A percentile compares a stretch with the other conserved stretches of the same genome.
These are phyloP conservation scores for Melanogrammus aeglefinus DNA, from an alignment of 2,797 vertebrate species.

Conservation along the genomic window DNA sequence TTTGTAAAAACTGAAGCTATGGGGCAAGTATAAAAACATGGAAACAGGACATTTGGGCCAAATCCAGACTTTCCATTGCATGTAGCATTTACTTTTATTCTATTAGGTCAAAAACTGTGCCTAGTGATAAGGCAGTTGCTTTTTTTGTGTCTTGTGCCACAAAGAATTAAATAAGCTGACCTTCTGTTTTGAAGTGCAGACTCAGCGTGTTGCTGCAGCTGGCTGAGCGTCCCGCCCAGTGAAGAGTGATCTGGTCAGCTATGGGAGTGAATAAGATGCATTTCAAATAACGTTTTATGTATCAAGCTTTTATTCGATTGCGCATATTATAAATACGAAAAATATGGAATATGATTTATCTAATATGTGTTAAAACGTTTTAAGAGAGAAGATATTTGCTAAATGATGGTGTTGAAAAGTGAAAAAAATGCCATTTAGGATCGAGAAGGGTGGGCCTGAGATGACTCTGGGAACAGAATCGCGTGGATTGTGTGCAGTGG, in stretches of 20 bases:
- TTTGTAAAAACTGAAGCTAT: background rate
- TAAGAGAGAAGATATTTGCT: background rate
- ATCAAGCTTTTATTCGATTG: background rate
- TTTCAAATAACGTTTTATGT: background rate
- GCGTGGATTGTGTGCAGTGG: too few relatives aligned
- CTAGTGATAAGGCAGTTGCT: background rate
- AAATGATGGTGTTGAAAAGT: background rate
- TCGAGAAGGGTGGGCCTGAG: too few relatives aligned
- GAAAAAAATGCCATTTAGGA: too few relatives aligned
- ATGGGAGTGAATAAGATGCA: background rate
- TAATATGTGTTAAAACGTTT: background rate
- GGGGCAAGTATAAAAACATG: background rate
- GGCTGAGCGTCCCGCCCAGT: background rate
- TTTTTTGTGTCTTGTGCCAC: constrained; percentile 1
- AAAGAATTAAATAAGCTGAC: constrained; percentile 8
- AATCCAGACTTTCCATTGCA: background rate
- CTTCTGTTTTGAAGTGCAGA: constrained; percentile 13
- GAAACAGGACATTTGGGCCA: background rate
- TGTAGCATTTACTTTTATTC: background rate
- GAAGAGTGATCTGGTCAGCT: background rate
- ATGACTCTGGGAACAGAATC: too few relatives aligned
- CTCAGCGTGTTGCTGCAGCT: background rate
- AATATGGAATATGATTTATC: background rate
- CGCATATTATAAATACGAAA: background rate
- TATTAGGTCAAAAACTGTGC: background rate